phyloP scores from a whole-genome alignment of 2,888 invertebrate species.

The Nemapogon koenigi region DNA sequence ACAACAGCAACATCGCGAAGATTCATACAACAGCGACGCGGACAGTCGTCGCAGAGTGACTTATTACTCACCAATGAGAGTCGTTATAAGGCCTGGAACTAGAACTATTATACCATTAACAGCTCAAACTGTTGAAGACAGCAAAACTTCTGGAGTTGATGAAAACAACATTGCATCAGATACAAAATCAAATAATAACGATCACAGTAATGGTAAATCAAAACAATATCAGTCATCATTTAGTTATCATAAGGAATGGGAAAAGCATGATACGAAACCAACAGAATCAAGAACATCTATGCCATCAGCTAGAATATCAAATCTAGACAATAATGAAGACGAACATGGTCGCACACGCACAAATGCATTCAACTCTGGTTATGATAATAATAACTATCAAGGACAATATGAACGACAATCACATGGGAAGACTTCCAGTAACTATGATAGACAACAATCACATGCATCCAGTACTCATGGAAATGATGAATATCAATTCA shows the following conservation, averaged over 20 bases:
- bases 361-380: too few relatives aligned
- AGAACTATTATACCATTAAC: slow-evolving; percentile 37
- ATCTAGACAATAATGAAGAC: too few relatives aligned
- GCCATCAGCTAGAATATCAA: too few relatives aligned
- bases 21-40: neutral
- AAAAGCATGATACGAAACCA: slow-evolving; percentile 41
- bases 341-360: too few relatives aligned
- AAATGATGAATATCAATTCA: too few relatives aligned
- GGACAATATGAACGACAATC: too few relatives aligned
- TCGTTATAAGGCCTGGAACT: slow-evolving; percentile 39
- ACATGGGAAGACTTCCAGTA: too few relatives aligned
- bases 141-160: slow-evolving; percentile 22
- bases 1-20: neutral
- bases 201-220: slow-evolving; percentile 20
- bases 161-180: slow-evolving; percentile 33
- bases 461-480: too few relatives aligned
- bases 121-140: slow-evolving; percentile 28
- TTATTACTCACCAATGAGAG: slow-evolving; percentile 32
- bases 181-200: slow-evolving; percentile 28
- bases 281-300: slow-evolving; percentile 10
- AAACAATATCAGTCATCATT: slow-evolving; percentile 50
- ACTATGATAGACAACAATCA: too few relatives aligned
- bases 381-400: too few relatives aligned
- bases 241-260: slow-evolving; percentile 51
- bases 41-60: neutral